A percentile compares a stretch with the other conserved stretches of the same genome.
phyloP scores from a whole-genome alignment of 2,888 invertebrate species.

The Nephrotoma appendiculata region DNA sequence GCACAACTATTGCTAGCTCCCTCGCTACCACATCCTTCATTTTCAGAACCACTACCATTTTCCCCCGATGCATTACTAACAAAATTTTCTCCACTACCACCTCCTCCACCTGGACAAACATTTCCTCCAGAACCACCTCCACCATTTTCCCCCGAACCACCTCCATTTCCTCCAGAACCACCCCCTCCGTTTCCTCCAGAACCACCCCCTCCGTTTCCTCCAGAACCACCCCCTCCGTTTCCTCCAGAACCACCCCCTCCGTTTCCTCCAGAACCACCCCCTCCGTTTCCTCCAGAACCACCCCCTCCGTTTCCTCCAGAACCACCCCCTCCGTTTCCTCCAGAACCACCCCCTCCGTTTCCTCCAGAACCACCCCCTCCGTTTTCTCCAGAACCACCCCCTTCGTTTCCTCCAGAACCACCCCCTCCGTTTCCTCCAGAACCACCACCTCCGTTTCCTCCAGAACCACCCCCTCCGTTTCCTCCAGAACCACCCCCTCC shows the following conservation, averaged over 20 bases:
- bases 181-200: background rate
- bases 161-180: background rate
- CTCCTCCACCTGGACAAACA: background rate
- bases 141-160: background rate
- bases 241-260: conserved; percentile 7
- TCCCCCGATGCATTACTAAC: background rate
- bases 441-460: background rate
- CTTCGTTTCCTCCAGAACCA: background rate
- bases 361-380: background rate
- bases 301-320: background rate
- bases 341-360: conserved; percentile 1
- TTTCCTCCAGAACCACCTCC: background rate
- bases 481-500: conserved; percentile 4
- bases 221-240: background rate
- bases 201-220: background rate
- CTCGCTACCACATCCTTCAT: background rate
- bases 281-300: conserved; percentile 32
- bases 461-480: background rate
- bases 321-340: background rate
- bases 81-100: background rate
- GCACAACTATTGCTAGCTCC: background rate
- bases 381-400: background rate
- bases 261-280: conserved; percentile 6
- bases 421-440: background rate
- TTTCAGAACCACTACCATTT: background rate